phyloP scores from a whole-genome alignment of 2,797 vertebrate species.

The Loris lydekkerianus region DNA sequence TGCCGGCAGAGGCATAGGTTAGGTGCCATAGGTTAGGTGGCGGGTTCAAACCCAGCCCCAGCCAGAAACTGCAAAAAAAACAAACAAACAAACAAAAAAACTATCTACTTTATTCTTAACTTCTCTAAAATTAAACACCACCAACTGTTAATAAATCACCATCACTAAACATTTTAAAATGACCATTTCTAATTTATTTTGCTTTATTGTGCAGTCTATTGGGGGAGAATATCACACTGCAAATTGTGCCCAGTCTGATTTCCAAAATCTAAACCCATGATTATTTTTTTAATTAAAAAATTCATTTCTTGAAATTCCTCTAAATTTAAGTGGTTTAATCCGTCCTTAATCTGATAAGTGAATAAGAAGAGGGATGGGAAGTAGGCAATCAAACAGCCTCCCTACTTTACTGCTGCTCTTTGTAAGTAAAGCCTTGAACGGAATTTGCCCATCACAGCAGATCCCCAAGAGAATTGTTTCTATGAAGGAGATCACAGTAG shows the following conservation, averaged over 20 bases:
- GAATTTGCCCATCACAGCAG: conserved; percentile 77
- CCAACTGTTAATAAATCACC: conserved; percentile 55
- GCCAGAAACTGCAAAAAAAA: too few species aligned
- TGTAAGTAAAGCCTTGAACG: conserved; percentile 73
- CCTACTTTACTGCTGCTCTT: conserved; percentile 71
- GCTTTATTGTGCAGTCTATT: conserved; percentile 5
- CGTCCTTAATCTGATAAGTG: conserved; percentile 70
- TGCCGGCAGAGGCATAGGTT: too few species aligned
- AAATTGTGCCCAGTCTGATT: conserved; percentile 56
- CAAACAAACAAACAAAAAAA: conserved; percentile 33
- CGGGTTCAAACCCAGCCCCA: too few species aligned
- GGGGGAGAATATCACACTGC: background rate
- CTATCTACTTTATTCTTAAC: conserved; percentile 56
- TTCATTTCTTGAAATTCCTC: conserved; percentile 67
- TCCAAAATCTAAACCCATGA: conserved; percentile 41
- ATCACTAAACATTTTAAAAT: conserved; percentile 59
- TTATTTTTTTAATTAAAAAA: conserved; percentile 76
- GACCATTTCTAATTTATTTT: conserved; percentile 68
- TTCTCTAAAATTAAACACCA: conserved; percentile 66
- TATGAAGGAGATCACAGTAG: conserved; percentile 83
- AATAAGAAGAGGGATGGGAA: conserved; percentile 69
- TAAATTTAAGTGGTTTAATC: conserved; percentile 70
- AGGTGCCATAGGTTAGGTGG: too few species aligned
- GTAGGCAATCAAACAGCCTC: conserved; percentile 67
- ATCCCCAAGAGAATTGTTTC: conserved; percentile 82